Evolutionary conservation across 2,113 vertebrate genomes (phyloP).

Genomic region (Piprites chloris): DNA sequence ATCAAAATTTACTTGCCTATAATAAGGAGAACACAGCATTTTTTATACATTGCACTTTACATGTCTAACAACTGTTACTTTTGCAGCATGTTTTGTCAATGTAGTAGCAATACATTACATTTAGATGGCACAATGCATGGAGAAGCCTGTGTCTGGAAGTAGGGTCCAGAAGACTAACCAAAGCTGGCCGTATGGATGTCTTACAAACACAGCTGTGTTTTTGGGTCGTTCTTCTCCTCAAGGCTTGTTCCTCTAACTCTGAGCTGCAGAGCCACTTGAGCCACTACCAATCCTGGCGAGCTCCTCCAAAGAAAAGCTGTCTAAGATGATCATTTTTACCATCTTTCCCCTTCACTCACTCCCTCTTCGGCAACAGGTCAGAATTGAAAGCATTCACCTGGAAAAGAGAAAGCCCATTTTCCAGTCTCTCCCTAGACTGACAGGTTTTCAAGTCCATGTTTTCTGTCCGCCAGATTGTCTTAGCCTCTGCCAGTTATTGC

Average conservation of each 20-base stretch:
- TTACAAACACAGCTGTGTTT: background rate
- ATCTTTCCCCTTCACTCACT: background rate
- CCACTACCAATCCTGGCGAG: fast-evolving
- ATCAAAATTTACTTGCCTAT: background rate
- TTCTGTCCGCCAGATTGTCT: background rate
- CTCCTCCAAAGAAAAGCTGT: background rate
- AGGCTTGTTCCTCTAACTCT: background rate
- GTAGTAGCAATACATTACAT: background rate
- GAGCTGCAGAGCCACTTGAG: background rate
- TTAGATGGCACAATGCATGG: background rate
- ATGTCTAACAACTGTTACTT: background rate
- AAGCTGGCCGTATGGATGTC: background rate
- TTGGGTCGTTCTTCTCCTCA: background rate
- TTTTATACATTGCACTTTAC: background rate
- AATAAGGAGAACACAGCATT: background rate
- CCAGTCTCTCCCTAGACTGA: background rate
- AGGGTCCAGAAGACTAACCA: background rate
- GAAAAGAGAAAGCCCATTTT: background rate
- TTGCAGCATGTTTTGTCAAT: background rate
- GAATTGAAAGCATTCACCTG: background rate
- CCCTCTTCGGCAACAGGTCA: background rate
- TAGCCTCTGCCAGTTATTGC: background rate
- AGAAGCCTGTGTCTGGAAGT: background rate
- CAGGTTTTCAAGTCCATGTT: background rate
- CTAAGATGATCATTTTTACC: background rate